Evolutionary conservation across 2,113 vertebrate species (phyloP), one percentile per base, ranked within the genome.

Genomic region (Solea solea): DNA sequence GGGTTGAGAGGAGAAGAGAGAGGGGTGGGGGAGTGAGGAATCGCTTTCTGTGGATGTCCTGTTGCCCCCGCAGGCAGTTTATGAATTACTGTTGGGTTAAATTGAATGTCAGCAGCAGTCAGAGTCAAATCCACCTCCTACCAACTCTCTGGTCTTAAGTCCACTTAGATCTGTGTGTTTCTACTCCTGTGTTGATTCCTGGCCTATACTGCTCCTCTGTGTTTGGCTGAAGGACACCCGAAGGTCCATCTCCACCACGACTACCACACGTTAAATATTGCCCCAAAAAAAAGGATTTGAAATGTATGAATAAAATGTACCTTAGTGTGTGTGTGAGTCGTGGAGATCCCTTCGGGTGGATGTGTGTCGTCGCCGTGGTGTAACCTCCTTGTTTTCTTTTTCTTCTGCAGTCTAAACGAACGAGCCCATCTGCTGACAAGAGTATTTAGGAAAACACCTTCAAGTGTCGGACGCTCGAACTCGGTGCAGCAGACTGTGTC

Each of bases 391-490:
- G 25, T 9, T 5, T 54, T 14, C 58, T 54, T 14, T 5, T 74
- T 76, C 67, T 11, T 84, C 80, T 58, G 41, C 86, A 99, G 98
- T 83, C 86, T 98, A 93, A 99, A 99, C 61, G 98, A 99, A 94
- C 96, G 96, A 40, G 98, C 98, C 91, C 97, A 96, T 92, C 94
- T 99, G 92, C 88, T 99, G 88, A 98, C 96, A 91, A 95, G 96
- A 89, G 97, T 99, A 7, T 95, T 97, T 93, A 95, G 95, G 91
- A 99, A 98, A 94, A 96, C 95, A 2, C 95, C 97, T 73, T 98
- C 97, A 0, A 97, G 94, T 64, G 95, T 98, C 46, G 96, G 95
- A 86, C 95, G 95, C 10, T 95, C 94, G 51, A 94, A 96, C 84
- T 98, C 98, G 2, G 91, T 97, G 89, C 97, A 97, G 91, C 97